These are phyloP conservation scores for Panonychus citri DNA, from an alignment of 1,140 invertebrate species.

Conservation along the genomic window DNA sequence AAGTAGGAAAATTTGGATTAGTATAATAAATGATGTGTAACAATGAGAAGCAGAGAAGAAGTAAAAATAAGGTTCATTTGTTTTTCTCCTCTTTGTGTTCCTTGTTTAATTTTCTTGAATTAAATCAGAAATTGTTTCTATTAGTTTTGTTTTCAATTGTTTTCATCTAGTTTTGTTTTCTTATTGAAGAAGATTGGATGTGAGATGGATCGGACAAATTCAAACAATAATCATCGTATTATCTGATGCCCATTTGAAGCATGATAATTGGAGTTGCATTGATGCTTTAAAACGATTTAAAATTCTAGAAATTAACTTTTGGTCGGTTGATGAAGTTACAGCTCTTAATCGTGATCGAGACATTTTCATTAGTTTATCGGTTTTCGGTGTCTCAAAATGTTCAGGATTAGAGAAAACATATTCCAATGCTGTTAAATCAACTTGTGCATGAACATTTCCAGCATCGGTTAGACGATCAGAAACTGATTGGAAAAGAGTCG, in stretches of 20 bases:
- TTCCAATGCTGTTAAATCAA: constrained; percentile 13
- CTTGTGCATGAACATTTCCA: constrained; percentile 11
- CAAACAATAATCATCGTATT: constrained; percentile 6
- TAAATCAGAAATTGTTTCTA: too few species aligned
- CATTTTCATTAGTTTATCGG: not conserved
- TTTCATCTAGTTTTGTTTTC: too few species aligned
- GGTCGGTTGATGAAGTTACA: not conserved
- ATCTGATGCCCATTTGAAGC: constrained; percentile 12
- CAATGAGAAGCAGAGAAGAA: too few species aligned
- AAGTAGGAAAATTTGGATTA: too few species aligned
- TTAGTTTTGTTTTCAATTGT: too few species aligned
- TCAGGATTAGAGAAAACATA: constrained; percentile 8
- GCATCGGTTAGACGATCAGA: constrained; percentile 2
- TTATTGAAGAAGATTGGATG: too few species aligned
- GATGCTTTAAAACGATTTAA: constrained; percentile 3
- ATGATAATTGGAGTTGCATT: constrained; percentile 11
- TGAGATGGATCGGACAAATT: not conserved
- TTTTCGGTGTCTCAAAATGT: not conserved
- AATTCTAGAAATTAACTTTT: not conserved
- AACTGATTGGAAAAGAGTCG: not conserved
- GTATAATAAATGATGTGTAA: too few species aligned
- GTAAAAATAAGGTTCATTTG: too few species aligned
- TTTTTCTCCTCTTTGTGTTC: too few species aligned
- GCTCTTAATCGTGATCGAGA: not conserved
- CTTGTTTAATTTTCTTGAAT: too few species aligned